Conservation (phyloP, 2,797 vertebrate species). For the Miichthys miiuy region DNA sequence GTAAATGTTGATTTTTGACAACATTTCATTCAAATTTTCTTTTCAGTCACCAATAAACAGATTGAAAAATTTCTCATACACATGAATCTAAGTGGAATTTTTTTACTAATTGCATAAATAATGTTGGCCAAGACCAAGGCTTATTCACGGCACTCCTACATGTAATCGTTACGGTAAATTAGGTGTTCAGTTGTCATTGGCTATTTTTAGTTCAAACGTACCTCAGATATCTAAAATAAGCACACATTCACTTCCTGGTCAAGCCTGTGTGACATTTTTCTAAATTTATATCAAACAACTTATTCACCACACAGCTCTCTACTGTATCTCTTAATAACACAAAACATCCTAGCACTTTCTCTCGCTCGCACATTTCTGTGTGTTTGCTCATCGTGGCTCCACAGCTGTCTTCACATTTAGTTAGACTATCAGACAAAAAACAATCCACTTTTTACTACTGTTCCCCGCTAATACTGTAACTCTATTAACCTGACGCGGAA, state of each 20-base stretch:
- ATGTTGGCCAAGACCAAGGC: background rate
- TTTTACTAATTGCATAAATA: background rate
- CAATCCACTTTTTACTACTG: background rate
- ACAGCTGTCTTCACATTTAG: conserved; percentile 5
- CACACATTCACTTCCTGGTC: background rate
- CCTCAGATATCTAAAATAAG: conserved; percentile 45
- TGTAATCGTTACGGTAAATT: background rate
- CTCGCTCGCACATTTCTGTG: background rate
- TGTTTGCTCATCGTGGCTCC: conserved; percentile 11
- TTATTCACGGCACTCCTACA: background rate
- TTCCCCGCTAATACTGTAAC: background rate
- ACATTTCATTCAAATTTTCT: background rate
- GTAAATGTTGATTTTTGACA: too few relatives aligned
- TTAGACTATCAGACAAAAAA: conserved; percentile 2
- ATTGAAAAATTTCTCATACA: background rate
- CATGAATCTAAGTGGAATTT: background rate
- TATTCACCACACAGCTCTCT: background rate
- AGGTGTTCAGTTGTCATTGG: conserved; percentile 4
- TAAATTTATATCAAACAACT: conserved; percentile 34
- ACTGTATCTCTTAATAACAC: background rate
- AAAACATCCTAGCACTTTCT: background rate
- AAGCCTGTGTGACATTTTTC: conserved; percentile 12
- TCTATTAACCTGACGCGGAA: background rate
- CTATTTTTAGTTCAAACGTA: conserved; percentile 44
- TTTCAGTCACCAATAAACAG: background rate